Conservation (phyloP, 2,113 vertebrate genomes). For the Glareola pratincola region DNA sequence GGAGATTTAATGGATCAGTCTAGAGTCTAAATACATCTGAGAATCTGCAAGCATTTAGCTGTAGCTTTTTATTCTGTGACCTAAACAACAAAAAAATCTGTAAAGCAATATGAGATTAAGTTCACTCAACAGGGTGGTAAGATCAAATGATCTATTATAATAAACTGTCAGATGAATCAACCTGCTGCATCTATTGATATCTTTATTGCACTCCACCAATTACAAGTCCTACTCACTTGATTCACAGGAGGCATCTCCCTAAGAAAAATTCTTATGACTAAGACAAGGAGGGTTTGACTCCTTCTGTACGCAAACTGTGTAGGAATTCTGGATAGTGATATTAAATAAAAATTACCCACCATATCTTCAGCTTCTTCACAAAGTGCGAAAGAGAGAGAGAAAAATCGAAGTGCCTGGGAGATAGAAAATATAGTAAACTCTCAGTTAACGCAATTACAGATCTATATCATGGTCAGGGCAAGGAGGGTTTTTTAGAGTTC, state of each 20-base stretch:
- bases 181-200: constrained; percentile 33
- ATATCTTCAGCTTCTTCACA: background rate
- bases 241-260: background rate
- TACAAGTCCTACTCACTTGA: constrained; percentile 36
- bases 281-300: constrained; percentile 1
- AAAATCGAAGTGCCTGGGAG: background rate
- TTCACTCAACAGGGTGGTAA: constrained; percentile 14
- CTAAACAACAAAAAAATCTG: background rate
- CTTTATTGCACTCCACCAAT: constrained; percentile 42
- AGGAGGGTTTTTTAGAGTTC: background rate
- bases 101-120: background rate
- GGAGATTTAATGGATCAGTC: background rate
- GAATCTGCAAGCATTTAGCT: background rate
- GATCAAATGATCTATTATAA: constrained; percentile 42
- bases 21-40: background rate
- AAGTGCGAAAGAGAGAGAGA: background rate
- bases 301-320: background rate
- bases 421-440: background rate
- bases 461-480: background rate
- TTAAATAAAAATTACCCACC: background rate
- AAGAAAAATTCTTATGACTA: background rate
- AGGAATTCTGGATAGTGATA: constrained; percentile 1
- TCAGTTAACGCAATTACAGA: background rate
- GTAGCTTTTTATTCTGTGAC: background rate
- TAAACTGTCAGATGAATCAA: constrained; percentile 52